phyloP scores from a whole-genome alignment of 2,113 vertebrate genomes.

The Cygnus atratus region DNA sequence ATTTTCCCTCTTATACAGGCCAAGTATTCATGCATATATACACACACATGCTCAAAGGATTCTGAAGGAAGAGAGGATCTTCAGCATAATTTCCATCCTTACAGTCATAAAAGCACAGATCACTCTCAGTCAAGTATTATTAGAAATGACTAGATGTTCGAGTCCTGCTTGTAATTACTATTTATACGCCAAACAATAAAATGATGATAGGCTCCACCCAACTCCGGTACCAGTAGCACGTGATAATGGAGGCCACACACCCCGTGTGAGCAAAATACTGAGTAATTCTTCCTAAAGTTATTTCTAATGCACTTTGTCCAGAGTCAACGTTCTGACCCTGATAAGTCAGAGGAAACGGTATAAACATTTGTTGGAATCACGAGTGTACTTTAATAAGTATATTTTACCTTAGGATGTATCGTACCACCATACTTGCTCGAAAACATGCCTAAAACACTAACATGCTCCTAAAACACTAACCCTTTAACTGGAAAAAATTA shows the following conservation, averaged over 20 bases:
- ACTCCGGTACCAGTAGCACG: not conserved
- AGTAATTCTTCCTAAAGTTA: not conserved
- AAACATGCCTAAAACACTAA: not conserved
- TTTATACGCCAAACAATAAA: conserved; percentile 4
- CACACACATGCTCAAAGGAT: not conserved
- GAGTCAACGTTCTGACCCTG: not conserved
- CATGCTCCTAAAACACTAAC: not conserved
- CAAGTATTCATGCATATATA: not conserved
- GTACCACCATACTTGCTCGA: not conserved
- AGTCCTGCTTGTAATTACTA: not conserved
- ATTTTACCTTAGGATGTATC: not conserved
- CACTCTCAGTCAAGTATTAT: conserved; percentile 26
- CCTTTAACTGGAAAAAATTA: not conserved
- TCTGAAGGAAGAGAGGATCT: not conserved
- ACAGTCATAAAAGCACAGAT: not conserved
- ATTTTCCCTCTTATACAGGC: not conserved
- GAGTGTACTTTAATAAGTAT: not conserved
- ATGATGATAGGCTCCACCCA: not conserved
- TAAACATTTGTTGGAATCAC: not conserved
- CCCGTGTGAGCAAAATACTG: not conserved
- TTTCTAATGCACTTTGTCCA: not conserved
- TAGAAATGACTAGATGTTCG: conserved; percentile 3
- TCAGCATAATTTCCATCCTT: not conserved
- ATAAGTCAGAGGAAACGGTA: not conserved
- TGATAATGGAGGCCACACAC: not conserved